phyloP scores from a whole-genome alignment of 1,140 invertebrate genomes.

The Psix sp. region DNA sequence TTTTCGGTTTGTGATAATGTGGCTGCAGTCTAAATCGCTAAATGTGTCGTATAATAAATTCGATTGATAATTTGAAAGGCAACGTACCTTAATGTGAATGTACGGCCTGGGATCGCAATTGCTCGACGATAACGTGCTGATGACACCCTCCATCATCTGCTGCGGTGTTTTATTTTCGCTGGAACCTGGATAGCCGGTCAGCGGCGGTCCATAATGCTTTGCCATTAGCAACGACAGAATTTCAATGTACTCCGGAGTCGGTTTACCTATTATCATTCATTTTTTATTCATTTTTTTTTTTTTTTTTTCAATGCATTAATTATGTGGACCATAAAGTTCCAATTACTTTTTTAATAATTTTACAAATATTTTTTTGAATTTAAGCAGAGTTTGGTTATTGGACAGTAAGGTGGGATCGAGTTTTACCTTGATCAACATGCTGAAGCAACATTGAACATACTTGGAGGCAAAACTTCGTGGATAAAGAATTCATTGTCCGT shows the following conservation, averaged over 20 bases:
- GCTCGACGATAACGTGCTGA: constrained; percentile 69
- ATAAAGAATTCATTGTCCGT: constrained; percentile 67
- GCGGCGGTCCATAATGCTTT: constrained; percentile 69
- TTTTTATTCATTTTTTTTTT: too few relatives aligned
- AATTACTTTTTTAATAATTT: too few relatives aligned
- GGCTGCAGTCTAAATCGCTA: too few relatives aligned
- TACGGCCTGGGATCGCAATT: constrained; percentile 70
- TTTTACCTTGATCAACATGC: constrained; percentile 74
- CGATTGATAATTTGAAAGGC: too few relatives aligned
- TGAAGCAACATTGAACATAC: constrained; percentile 70
- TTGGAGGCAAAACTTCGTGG: constrained; percentile 73
- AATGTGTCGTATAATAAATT: too few relatives aligned
- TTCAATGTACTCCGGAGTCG: constrained; percentile 72
- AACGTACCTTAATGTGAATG: constrained; percentile 72
- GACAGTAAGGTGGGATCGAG: too few relatives aligned
- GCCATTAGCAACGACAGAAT: constrained; percentile 71
- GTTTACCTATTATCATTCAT: constrained; percentile 69
- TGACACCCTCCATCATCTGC: constrained; percentile 74
- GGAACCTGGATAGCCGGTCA: constrained; percentile 70
- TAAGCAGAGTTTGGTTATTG: too few relatives aligned
- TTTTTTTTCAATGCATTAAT: too few relatives aligned
- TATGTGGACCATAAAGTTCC: too few relatives aligned
- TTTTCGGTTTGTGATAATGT: too few relatives aligned
- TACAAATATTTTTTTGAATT: too few relatives aligned
- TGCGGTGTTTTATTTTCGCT: constrained; percentile 69